phyloP scores from a whole-genome alignment of 2,113 vertebrate genomes.

The Thunnus thynnus region DNA sequence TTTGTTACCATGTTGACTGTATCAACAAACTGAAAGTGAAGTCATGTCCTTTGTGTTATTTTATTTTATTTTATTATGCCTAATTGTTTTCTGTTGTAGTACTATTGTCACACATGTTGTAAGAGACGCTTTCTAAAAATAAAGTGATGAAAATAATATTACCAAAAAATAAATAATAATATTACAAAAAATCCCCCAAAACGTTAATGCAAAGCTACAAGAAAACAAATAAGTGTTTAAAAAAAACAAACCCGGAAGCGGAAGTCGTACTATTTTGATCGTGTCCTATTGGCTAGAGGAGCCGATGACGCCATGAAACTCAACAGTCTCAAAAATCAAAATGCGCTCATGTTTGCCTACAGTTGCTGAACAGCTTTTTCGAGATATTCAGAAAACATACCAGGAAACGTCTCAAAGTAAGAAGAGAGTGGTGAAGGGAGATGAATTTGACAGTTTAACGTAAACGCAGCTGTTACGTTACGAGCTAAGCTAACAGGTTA shows the following conservation, averaged over 20 bases:
- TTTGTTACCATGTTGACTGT: too few species aligned
- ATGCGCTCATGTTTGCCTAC: slow-evolving; percentile 71
- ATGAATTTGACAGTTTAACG: background rate
- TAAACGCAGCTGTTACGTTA: background rate
- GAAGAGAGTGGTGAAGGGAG: background rate
- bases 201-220: background rate
- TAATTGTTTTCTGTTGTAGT: too few species aligned
- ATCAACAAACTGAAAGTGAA: too few species aligned
- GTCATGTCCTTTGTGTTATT: too few species aligned
- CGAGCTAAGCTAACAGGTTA: background rate
- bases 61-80: too few species aligned
- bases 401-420: slow-evolving; percentile 80
- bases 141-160: too few species aligned
- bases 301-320: background rate
- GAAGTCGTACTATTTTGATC: slow-evolving; percentile 39
- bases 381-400: slow-evolving; percentile 76
- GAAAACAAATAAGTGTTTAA: too few species aligned
- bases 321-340: background rate
- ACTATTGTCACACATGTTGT: too few species aligned
- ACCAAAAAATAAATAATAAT: too few species aligned
- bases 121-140: too few species aligned
- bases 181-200: too few species aligned
- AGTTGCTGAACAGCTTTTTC: slow-evolving; percentile 81
- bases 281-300: slow-evolving; percentile 13
- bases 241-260: background rate